These are phyloP conservation scores for Calameuta filiformis DNA, from an alignment of 2,888 invertebrate species.

Conservation along the genomic window DNA sequence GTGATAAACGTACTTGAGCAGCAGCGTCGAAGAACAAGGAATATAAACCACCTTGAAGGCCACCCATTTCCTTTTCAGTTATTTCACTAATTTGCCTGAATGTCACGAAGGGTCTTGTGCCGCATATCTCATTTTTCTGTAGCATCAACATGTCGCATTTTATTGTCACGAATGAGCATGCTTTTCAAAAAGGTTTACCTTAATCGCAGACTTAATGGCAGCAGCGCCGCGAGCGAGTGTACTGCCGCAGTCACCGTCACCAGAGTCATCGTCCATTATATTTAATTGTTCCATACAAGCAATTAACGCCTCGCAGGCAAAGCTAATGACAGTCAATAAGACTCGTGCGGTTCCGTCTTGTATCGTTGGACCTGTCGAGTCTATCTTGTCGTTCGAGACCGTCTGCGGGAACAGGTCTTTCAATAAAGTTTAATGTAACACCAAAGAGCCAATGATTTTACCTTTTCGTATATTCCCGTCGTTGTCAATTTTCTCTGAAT, in stretches of 20 bases:
- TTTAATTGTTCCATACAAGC: slow-evolving; percentile 73
- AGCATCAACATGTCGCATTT: background rate
- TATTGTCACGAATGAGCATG: background rate
- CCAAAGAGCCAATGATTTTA: slow-evolving; percentile 4
- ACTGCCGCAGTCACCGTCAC: slow-evolving; percentile 82
- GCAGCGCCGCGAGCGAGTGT: slow-evolving; percentile 68
- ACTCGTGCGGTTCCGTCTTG: slow-evolving; percentile 45
- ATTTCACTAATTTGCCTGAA: slow-evolving; percentile 67
- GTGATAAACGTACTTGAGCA: slow-evolving; percentile 61
- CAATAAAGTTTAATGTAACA: no score
- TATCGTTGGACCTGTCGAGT: slow-evolving; percentile 58
- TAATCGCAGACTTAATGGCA: slow-evolving; percentile 39
- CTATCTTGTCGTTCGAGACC: background rate
- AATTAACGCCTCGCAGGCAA: slow-evolving; percentile 70
- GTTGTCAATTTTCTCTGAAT: background rate
- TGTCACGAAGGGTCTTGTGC: slow-evolving; percentile 30
- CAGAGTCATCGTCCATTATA: slow-evolving; percentile 76
- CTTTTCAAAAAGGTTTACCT: slow-evolving; percentile 24
- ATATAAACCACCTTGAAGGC: slow-evolving; percentile 81
- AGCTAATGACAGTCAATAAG: slow-evolving; percentile 57
- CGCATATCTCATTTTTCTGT: slow-evolving; percentile 30
- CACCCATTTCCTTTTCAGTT: slow-evolving; percentile 76
- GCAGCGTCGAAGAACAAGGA: slow-evolving; percentile 77
- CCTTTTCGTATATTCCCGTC: slow-evolving; percentile 12
- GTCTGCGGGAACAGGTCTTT: no score